These are phyloP conservation scores for Miichthys miiuy DNA, from an alignment of 2,797 vertebrate species.

Conservation along the genomic window DNA sequence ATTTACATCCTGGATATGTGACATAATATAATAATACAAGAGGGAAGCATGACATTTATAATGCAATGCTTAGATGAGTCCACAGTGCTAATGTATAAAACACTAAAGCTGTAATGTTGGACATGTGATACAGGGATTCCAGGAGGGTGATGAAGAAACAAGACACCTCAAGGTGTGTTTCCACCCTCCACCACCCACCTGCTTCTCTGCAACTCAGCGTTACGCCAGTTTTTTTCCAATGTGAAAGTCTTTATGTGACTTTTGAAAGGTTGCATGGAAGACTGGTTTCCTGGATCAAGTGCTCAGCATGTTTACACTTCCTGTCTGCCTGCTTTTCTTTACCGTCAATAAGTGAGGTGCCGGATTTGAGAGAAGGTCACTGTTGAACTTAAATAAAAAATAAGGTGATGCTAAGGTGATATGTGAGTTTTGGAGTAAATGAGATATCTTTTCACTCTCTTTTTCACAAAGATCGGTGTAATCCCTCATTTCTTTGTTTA, in stretches of 20 bases:
- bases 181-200: not conserved
- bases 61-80: not conserved
- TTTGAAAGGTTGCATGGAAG: not conserved
- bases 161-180: not conserved
- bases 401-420: not conserved
- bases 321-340: not conserved
- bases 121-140: not conserved
- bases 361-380: not conserved
- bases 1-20: too few species aligned
- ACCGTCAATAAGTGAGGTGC: slow-evolving; percentile 11
- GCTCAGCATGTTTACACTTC: not conserved
- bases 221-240: not conserved
- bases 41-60: too few species aligned
- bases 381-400: not conserved
- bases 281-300: not conserved
- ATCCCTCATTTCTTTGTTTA: not conserved
- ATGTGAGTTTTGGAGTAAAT: not conserved
- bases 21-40: too few species aligned
- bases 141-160: not conserved
- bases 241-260: not conserved
- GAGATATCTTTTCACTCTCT: not conserved
- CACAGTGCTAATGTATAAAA: not conserved
- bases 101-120: not conserved
- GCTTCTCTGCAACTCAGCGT: not conserved
- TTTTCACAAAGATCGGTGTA: not conserved